These are phyloP conservation scores for Solea senegalensis DNA, from an alignment of 2,113 vertebrate genomes.

Conservation along the genomic window DNA sequence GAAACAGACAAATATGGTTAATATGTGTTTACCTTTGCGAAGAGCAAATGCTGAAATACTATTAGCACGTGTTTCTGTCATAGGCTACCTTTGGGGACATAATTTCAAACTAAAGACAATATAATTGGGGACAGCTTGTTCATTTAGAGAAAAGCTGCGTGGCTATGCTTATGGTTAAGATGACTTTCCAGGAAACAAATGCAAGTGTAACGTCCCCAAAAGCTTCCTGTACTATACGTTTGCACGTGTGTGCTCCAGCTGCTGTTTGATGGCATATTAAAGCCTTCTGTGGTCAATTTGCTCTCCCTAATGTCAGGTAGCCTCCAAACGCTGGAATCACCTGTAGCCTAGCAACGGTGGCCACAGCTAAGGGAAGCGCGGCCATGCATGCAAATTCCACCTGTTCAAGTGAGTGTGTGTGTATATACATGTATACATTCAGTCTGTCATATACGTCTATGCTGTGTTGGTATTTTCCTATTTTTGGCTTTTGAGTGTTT, in stretches of 20 bases:
- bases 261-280: conserved; percentile 96
- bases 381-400: conserved; percentile 98
- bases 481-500: not conserved
- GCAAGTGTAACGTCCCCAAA: not conserved
- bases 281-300: conserved; percentile 99
- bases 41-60: conserved; percentile 48
- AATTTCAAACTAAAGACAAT: no score
- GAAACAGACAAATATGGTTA: conserved; percentile 18
- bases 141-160: not conserved
- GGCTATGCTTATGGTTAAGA: not conserved
- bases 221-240: not conserved
- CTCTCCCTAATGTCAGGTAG: conserved; percentile 99
- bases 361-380: conserved; percentile 88
- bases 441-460: conserved; percentile 11
- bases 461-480: not conserved
- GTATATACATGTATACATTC: conserved; percentile 30
- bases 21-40: conserved; percentile 31
- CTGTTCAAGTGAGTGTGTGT: conserved; percentile 76
- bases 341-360: conserved; percentile 96
- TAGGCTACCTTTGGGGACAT: no score
- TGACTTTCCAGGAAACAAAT: not conserved
- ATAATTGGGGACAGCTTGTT: no score
- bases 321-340: conserved; percentile 89
- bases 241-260: conserved; percentile 80
- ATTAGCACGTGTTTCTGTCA: not conserved